Conservation (phyloP, 2,113 vertebrate species). For the Zingel zingel region DNA sequence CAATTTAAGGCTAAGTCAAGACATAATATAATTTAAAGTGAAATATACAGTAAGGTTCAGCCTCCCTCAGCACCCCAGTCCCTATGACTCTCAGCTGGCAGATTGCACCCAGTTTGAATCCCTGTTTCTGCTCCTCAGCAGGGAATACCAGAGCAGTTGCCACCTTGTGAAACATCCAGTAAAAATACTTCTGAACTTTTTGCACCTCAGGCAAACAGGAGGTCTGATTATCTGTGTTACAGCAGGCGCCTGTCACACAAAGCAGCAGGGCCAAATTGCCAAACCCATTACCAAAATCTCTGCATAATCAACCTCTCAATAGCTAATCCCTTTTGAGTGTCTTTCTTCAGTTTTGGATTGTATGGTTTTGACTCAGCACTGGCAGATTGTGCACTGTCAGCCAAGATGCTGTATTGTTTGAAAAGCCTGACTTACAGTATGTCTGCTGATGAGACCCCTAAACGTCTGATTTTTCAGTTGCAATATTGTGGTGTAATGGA, state of each 20-base stretch:
- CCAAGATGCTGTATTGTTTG: background rate
- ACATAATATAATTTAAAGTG: too few relatives aligned
- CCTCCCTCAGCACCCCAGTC: background rate
- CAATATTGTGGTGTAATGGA: background rate
- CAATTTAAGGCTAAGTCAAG: background rate
- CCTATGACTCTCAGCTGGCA: constrained; percentile 37
- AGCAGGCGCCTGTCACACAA: constrained; percentile 16
- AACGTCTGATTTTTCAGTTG: background rate
- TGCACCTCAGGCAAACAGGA: constrained; percentile 28
- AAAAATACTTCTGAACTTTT: constrained; percentile 8
- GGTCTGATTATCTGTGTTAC: constrained; percentile 20
- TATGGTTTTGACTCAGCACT: background rate
- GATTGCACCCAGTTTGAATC: constrained; percentile 51
- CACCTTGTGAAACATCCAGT: constrained; percentile 22
- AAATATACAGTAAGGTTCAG: too few relatives aligned
- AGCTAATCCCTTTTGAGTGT: background rate
- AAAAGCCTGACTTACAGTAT: constrained; percentile 1
- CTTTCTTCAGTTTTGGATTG: constrained; percentile 3
- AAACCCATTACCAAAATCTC: constrained; percentile 9
- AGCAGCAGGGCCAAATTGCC: background rate
- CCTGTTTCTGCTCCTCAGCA: constrained; percentile 28
- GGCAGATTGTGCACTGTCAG: background rate
- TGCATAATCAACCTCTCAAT: background rate
- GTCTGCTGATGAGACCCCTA: background rate
- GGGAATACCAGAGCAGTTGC: constrained; percentile 7